Conservation (phyloP, 2,113 vertebrate species). For the Excalfactoria chinensis region DNA sequence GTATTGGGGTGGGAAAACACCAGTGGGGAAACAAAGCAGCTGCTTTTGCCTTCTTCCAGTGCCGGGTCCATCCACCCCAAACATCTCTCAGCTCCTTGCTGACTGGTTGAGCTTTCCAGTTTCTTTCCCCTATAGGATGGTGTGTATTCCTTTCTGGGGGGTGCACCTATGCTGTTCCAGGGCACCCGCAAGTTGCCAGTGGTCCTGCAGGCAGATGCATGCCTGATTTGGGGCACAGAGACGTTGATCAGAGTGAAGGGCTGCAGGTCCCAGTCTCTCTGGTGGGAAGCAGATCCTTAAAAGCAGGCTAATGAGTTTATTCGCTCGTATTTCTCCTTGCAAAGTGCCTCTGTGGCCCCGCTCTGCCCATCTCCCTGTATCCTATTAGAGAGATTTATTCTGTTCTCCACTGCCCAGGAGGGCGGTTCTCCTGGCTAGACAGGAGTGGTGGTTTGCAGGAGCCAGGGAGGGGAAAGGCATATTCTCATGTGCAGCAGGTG, state of each 20-base stretch:
- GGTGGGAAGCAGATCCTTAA: rapidly evolving
- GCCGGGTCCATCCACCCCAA: rapidly evolving
- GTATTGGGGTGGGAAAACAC: background rate
- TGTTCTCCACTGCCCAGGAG: background rate
- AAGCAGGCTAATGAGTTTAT: background rate
- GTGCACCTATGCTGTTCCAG: background rate
- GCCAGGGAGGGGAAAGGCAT: background rate
- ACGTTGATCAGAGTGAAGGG: background rate
- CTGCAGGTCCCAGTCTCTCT: rapidly evolving
- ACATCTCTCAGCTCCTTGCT: background rate
- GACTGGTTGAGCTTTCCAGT: rapidly evolving
- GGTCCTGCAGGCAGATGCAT: rapidly evolving
- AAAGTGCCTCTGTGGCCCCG: background rate
- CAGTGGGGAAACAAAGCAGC: background rate
- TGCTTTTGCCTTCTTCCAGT: background rate
- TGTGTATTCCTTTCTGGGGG: background rate
- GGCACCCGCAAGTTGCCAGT: background rate
- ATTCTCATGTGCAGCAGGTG: rapidly evolving
- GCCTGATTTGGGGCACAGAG: background rate
- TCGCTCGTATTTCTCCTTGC: background rate
- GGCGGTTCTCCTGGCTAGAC: rapidly evolving
- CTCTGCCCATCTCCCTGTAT: background rate
- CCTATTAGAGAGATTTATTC: background rate
- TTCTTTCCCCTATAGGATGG: background rate
- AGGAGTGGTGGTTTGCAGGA: rapidly evolving